A percentile compares a stretch with the other conserved stretches of the same genome.
Conservation (phyloP, 2,113 vertebrate genomes). For the Tragelaphus buxtoni region DNA sequence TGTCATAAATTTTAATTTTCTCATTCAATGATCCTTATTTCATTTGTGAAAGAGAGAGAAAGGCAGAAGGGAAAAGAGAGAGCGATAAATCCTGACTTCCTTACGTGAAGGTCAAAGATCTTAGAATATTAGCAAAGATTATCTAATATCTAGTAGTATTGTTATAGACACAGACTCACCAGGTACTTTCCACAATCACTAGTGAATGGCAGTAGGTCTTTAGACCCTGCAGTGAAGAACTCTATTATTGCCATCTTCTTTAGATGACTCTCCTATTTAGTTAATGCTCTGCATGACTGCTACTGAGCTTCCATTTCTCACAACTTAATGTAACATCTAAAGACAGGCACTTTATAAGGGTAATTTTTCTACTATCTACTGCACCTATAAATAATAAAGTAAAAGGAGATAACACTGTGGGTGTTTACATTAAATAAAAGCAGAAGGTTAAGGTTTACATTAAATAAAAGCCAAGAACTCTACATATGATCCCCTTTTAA, state of each 20-base stretch:
- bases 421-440: conserved; percentile 39
- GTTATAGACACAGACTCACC: not conserved
- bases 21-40: not conserved
- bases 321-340: conserved; percentile 25
- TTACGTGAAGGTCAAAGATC: not conserved
- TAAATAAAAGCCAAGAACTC: conserved; percentile 22
- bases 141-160: not conserved
- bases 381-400: not conserved
- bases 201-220: conserved; percentile 12
- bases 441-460: not conserved
- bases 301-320: conserved; percentile 57
- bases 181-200: not conserved
- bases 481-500: conserved; percentile 10
- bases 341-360: conserved; percentile 19
- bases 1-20: not conserved
- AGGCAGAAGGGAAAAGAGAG: not conserved
- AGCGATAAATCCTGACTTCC: fast-evolving
- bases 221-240: conserved; percentile 37
- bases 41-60: not conserved
- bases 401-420: not conserved
- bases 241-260: conserved; percentile 44
- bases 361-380: conserved; percentile 6
- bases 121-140: not conserved
- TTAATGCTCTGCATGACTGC: conserved; percentile 43
- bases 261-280: conserved; percentile 42